Percentiles rank a stretch among this genome's conserved stretches.
These are phyloP conservation scores for Phrynosoma platyrhinos DNA, from an alignment of 2,113 vertebrate species.

Conservation along the genomic window DNA sequence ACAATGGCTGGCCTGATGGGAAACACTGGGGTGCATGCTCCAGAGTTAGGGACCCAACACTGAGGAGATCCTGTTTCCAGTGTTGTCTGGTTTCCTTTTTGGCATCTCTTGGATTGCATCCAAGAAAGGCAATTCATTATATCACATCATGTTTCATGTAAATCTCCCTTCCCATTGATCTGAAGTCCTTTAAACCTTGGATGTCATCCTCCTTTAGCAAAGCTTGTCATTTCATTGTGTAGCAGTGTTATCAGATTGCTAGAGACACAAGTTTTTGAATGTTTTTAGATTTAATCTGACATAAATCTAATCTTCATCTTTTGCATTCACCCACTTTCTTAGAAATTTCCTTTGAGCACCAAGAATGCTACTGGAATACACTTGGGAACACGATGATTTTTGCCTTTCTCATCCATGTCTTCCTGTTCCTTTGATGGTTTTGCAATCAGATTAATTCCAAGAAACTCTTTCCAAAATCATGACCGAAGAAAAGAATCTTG, in stretches of 20 bases:
- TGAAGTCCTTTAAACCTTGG: neutral
- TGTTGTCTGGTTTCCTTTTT: neutral
- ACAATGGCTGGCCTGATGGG: neutral
- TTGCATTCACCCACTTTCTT: constrained; percentile 45
- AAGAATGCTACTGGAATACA: constrained; percentile 53
- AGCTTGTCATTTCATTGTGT: constrained; percentile 18
- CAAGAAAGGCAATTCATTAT: too few relatives aligned
- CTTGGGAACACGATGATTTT: constrained; percentile 51
- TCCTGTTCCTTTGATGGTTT: constrained; percentile 45
- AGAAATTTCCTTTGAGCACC: constrained; percentile 51
- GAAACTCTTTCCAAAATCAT: constrained; percentile 72
- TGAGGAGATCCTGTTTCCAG: neutral
- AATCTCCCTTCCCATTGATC: neutral
- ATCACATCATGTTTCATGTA: neutral
- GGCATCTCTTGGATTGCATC: too few relatives aligned
- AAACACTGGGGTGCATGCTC: neutral
- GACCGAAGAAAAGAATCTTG: constrained; percentile 87
- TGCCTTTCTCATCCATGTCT: constrained; percentile 42
- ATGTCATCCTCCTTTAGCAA: neutral
- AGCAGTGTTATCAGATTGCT: constrained; percentile 1
- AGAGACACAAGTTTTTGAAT: constrained; percentile 19
- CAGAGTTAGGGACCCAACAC: neutral
- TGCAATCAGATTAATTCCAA: constrained; percentile 50
- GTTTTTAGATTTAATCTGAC: neutral
- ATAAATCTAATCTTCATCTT: neutral